Evolutionary conservation across 2,113 vertebrate genomes (phyloP).

Genomic region (Tenrec ecaudatus): DNA sequence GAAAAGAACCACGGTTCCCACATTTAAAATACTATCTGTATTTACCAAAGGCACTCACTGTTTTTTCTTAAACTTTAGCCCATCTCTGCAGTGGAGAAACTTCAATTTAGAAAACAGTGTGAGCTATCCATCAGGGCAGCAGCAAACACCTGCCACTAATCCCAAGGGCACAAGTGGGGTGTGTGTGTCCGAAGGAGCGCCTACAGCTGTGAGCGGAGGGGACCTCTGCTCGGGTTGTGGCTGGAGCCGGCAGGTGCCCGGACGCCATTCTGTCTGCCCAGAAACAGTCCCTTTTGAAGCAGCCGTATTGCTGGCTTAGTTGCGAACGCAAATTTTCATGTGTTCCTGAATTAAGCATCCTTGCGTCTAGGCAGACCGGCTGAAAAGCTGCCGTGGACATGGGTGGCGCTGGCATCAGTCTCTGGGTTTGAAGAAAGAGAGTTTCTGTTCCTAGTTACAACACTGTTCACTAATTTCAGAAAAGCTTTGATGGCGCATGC

Average conservation of each 20-base stretch:
- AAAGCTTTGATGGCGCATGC: slow-evolving; percentile 72
- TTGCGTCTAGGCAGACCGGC: slow-evolving; percentile 70
- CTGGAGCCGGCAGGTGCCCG: slow-evolving; percentile 77
- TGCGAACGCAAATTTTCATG: slow-evolving; percentile 79
- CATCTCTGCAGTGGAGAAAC: slow-evolving; percentile 23
- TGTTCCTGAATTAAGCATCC: slow-evolving; percentile 79
- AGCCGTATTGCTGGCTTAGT: slow-evolving; percentile 73
- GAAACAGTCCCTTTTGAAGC: slow-evolving; percentile 69
- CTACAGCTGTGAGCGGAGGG: slow-evolving; percentile 65
- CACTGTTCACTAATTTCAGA: slow-evolving; percentile 78
- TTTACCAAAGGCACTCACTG: background rate
- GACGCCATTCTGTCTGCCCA: slow-evolving; percentile 76
- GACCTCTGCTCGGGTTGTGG: slow-evolving; percentile 71
- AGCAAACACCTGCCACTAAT: slow-evolving; percentile 66
- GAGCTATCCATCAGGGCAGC: slow-evolving; percentile 18
- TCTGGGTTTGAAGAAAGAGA: slow-evolving; percentile 77
- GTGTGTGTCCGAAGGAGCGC: background rate
- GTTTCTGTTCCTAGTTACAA: slow-evolving; percentile 80
- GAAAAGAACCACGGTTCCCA: background rate
- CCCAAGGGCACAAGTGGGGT: slow-evolving; percentile 29
- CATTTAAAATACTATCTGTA: background rate
- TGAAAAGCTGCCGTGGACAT: slow-evolving; percentile 72
- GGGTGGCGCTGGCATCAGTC: slow-evolving; percentile 61
- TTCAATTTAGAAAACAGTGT: slow-evolving; percentile 59
- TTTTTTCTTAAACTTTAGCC: background rate